These are phyloP conservation scores for Corapipo altera DNA, from an alignment of 2,113 vertebrate species.

Conservation along the genomic window DNA sequence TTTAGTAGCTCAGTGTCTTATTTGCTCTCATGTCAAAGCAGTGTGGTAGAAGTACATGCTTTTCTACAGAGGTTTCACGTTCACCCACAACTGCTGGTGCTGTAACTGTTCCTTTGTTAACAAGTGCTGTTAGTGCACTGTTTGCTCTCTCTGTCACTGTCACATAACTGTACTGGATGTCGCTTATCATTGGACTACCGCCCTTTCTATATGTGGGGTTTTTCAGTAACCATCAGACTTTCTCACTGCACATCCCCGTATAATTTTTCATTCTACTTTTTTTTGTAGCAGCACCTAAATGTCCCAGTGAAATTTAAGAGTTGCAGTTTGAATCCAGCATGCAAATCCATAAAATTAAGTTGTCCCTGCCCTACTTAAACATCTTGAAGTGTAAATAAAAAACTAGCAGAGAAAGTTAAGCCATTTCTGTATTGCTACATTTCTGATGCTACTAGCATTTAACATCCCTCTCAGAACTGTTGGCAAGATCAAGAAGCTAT, in stretches of 20 bases:
- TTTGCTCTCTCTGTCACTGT: not conserved
- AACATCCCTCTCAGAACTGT: not conserved
- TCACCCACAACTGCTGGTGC: not conserved
- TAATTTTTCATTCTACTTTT: not conserved
- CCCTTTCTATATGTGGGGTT: not conserved
- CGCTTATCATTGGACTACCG: not conserved
- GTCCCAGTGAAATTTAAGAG: not conserved
- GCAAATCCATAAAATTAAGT: not conserved
- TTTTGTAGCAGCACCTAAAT: not conserved
- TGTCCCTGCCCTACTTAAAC: not conserved
- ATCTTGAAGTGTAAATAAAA: not conserved
- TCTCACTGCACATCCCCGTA: not conserved
- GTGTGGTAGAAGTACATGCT: not conserved
- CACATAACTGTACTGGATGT: not conserved
- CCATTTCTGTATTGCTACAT: not conserved
- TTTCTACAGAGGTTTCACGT: not conserved
- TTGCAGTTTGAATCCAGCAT: not conserved
- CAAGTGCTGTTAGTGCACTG: not conserved
- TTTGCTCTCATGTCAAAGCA: not conserved
- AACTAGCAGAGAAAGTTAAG: not conserved
- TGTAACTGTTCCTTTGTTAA: not conserved
- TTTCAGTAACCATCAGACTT: not conserved
- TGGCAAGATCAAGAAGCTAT: not conserved
- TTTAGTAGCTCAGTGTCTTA: not conserved
- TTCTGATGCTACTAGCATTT: not conserved